phyloP scores from a whole-genome alignment of 2,113 vertebrate species.

The Smithornis capensis region DNA sequence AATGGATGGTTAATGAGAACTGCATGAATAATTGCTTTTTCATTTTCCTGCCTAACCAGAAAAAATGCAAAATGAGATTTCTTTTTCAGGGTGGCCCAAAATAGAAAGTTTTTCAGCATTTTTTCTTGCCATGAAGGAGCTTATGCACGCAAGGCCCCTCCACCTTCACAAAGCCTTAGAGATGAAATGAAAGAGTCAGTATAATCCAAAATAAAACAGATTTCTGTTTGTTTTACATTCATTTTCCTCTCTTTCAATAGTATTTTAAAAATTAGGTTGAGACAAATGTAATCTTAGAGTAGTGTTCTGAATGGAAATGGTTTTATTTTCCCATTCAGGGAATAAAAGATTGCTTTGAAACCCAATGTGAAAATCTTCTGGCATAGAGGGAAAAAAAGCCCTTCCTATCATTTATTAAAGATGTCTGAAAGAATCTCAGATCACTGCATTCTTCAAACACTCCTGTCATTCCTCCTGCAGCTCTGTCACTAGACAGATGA shows the following conservation, averaged over 20 bases:
- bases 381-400: neutral
- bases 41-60: slow-evolving; percentile 25
- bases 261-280: neutral
- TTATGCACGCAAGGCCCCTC: neutral
- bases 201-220: neutral
- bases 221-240: slow-evolving; percentile 1
- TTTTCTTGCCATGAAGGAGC: neutral
- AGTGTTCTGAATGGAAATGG: slow-evolving; percentile 1
- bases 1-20: slow-evolving; percentile 51
- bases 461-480: neutral
- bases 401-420: slow-evolving; percentile 30
- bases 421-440: slow-evolving; percentile 6
- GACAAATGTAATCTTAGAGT: neutral
- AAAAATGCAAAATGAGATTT: neutral
- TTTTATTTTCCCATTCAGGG: slow-evolving; percentile 9
- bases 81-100: neutral
- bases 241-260: neutral
- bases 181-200: neutral
- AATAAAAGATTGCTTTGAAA: slow-evolving; percentile 18
- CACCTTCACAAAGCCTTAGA: neutral
- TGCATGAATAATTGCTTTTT: slow-evolving; percentile 55
- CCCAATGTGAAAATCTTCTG: neutral
- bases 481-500: neutral
- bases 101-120: neutral
- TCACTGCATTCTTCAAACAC: neutral